A percentile compares a stretch with the other conserved stretches of the same genome.
These are phyloP conservation scores for Etheostoma nigrum DNA, from an alignment of 2,797 vertebrate species.

Conservation along the genomic window DNA sequence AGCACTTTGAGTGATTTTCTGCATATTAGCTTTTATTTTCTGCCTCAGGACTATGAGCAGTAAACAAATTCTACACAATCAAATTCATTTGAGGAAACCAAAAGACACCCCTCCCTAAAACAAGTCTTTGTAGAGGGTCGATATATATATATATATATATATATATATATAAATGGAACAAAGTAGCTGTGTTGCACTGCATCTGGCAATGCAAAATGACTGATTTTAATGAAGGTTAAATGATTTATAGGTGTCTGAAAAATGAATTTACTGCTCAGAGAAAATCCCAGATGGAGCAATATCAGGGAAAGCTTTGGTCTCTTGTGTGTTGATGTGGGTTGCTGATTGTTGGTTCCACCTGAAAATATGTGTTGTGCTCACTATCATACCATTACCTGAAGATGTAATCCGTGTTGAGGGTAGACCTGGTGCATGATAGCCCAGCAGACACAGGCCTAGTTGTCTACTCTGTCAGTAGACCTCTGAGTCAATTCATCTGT, in stretches of 20 bases:
- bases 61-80: conserved; percentile 36
- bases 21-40: conserved; percentile 65
- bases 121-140: not conserved
- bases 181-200: not conserved
- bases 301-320: too few species aligned
- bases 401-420: not conserved
- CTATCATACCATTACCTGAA: not conserved
- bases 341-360: too few species aligned
- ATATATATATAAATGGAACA: too few species aligned
- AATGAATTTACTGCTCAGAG: not conserved
- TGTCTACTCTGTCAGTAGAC: not conserved
- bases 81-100: conserved; percentile 32
- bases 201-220: not conserved
- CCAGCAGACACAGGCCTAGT: not conserved
- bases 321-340: too few species aligned
- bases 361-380: not conserved
- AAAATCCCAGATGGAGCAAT: too few species aligned
- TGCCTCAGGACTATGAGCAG: conserved; percentile 19
- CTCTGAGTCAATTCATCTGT: not conserved
- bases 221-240: not conserved
- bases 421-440: not conserved
- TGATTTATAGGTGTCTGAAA: not conserved
- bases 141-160: too few species aligned
- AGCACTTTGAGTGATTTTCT: conserved; percentile 63
- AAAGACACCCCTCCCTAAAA: not conserved